A percentile compares a stretch with the other conserved stretches of the same genome.
Evolutionary conservation across 2,888 invertebrate species (phyloP).

Genomic region (Chaitophorus viminalis): DNA sequence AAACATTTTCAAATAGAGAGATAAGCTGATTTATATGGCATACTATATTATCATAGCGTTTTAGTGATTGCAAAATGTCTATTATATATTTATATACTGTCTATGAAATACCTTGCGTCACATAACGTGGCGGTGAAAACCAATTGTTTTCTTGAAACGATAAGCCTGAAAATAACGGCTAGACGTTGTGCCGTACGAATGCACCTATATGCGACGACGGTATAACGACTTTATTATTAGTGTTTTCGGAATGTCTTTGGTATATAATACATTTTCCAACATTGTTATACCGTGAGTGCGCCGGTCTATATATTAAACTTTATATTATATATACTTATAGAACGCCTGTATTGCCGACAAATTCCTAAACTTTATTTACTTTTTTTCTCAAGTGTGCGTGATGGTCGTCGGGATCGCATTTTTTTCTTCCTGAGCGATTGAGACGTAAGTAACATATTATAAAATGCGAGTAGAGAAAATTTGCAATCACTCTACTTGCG

Average conservation of each 20-base stretch:
- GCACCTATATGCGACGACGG: not conserved
- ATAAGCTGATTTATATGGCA: not conserved
- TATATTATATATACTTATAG: not conserved
- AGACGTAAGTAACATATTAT: too few relatives aligned
- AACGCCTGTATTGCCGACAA: not conserved
- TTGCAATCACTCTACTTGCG: too few relatives aligned
- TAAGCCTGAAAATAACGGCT: conserved; percentile 34
- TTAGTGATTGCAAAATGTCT: not conserved
- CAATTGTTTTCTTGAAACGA: not conserved
- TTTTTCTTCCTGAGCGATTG: too few relatives aligned
- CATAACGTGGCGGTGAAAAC: not conserved
- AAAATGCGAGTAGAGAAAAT: too few relatives aligned
- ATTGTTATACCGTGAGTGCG: not conserved
- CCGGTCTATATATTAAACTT: not conserved
- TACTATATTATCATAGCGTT: not conserved
- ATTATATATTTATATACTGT: not conserved
- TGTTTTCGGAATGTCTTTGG: not conserved
- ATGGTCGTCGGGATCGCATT: not conserved
- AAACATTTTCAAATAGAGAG: not conserved
- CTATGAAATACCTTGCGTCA: not conserved
- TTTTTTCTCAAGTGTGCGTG: not conserved
- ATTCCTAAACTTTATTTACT: not conserved
- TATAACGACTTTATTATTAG: conserved; percentile 12
- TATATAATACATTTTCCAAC: not conserved
- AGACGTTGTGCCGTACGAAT: not conserved